Evolutionary conservation across 2,888 invertebrate species (phyloP), one percentile per base, ranked within the genome.

Genomic region (Thymelicus lineola): DNA sequence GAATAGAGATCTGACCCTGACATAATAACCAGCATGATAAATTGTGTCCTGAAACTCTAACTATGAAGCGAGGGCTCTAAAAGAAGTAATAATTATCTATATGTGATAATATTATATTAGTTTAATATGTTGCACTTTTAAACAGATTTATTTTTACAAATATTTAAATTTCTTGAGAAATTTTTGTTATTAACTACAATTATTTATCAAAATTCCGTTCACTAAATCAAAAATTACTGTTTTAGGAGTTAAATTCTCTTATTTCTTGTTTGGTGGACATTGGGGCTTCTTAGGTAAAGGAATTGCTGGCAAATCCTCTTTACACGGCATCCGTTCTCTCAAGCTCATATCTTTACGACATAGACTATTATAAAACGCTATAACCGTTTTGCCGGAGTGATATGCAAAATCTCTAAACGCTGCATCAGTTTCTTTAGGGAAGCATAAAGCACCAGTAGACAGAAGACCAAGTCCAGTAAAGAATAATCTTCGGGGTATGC

Each of bases 341-440:
- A 88, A 50, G 3, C 20, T n/a, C 0, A 75, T 75, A 0, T 79
- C 71, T 7, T 80, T 81, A 0, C 73, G 71, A 58, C 84, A 87
- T 1, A 73, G 45, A 0, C 14, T 15, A 48, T 88, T 89, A 10
- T 83, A 85, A 0, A 83, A 0, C 0, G 17, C 17, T 0, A 87
- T 9, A 0, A 73, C 62, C 0, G 71, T 0, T 28, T 85, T 85
- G 0, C 78, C 83, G 0, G 77, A 14, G 0, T 73, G 58, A 20
- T 78, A 85, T 0, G 80, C 65, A 0, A 79, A 68, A 0, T 74
- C 72, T 70, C 89, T 80, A 35, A 91, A 83, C 0, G 74, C 62
- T 1, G 81, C 78, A 58, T 91, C 91, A 0, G 88, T 88, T 71
- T 88, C 86, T n/a, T 85, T 81, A 0, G 90, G 89, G 36, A 88